A percentile compares a stretch with the other conserved stretches of the same genome.
Conservation (phyloP, 2,797 vertebrate species). For the Pithecia hirsuta region DNA sequence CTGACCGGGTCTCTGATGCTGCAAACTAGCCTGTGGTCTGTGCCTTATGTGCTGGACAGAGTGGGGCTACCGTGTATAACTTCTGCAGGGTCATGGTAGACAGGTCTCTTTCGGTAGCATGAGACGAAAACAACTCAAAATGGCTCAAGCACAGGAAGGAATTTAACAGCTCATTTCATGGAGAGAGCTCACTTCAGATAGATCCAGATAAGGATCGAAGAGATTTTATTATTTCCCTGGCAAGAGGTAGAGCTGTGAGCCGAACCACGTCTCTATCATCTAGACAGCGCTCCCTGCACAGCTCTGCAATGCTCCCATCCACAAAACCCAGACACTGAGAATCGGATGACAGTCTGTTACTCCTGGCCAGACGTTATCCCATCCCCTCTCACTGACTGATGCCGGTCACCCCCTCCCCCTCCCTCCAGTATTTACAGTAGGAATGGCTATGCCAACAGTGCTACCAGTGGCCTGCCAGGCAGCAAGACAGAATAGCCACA, state of each 20-base stretch:
- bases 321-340: background rate
- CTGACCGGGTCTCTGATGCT: background rate
- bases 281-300: background rate
- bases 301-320: background rate
- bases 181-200: background rate
- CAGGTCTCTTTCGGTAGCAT: background rate
- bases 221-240: background rate
- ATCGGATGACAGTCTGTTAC: fast-evolving
- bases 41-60: background rate
- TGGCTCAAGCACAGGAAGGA: background rate
- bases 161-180: background rate
- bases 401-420: constrained; percentile 9
- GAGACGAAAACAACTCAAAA: background rate
- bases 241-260: background rate
- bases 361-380: background rate
- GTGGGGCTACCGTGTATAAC: background rate
- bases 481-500: constrained; percentile 68
- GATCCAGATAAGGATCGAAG: constrained; percentile 9
- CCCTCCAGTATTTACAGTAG: constrained; percentile 71
- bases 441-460: constrained; percentile 55
- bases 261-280: background rate
- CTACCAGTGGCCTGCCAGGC: constrained; percentile 16
- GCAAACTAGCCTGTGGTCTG: background rate
- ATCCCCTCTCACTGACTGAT: background rate
- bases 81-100: background rate